Percentiles rank a stretch among this genome's conserved stretches.
phyloP scores from a whole-genome alignment of 1,140 invertebrate genomes.

The Steinernema khuongi region DNA sequence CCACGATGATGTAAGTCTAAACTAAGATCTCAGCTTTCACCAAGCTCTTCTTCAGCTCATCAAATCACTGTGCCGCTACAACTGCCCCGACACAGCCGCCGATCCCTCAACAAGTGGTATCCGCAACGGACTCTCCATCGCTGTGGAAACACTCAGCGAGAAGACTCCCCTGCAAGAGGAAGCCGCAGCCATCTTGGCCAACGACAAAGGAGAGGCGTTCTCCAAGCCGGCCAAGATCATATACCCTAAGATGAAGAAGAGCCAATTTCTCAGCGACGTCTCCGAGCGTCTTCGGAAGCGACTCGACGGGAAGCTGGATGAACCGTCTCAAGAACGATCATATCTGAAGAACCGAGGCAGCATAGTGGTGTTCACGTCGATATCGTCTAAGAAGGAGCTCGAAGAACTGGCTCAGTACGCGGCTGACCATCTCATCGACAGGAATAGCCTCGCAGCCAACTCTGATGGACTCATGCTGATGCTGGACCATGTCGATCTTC shows the following conservation, averaged over 20 bases:
- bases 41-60: conserved; percentile 1
- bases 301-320: not conserved
- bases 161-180: not conserved
- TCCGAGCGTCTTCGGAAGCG: not conserved
- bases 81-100: not conserved
- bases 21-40: not conserved
- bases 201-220: not conserved
- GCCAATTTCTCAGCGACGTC: not conserved
- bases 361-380: not conserved
- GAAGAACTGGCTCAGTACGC: not conserved
- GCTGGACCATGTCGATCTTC: not conserved
- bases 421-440: not conserved
- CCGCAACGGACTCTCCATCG: not conserved
- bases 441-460: not conserved
- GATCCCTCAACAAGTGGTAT: not conserved
- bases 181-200: not conserved
- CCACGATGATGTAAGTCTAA: not conserved
- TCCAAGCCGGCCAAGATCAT: not conserved
- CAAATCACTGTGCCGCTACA: not conserved
- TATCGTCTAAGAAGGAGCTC: not conserved
- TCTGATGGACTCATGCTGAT: not conserved
- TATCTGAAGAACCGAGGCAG: not conserved
- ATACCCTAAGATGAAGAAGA: not conserved
- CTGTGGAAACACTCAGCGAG: not conserved
- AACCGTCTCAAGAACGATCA: not conserved